These are phyloP conservation scores for Microtus pennsylvanicus DNA, from an alignment of 2,113 vertebrate species.

Conservation along the genomic window DNA sequence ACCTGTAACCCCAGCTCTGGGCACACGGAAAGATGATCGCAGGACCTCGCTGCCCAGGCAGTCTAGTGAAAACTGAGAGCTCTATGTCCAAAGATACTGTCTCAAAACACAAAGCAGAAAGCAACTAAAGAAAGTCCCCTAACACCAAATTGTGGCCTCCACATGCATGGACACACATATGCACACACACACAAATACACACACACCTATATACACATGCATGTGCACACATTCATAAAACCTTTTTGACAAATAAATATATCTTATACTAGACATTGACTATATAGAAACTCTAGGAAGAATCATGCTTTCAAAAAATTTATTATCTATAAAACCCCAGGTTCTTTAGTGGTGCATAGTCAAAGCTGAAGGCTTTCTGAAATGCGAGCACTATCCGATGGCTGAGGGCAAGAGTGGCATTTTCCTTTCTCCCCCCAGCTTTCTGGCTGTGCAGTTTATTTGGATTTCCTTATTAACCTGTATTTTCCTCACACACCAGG, in stretches of 20 bases:
- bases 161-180: not conserved
- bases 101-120: not conserved
- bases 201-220: not conserved
- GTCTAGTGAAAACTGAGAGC: not conserved
- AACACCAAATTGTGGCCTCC: too few relatives aligned
- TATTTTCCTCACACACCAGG: slow-evolving; percentile 6
- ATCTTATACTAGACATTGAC: not conserved
- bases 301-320: not conserved
- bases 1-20: too few relatives aligned
- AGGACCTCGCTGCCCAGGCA: too few relatives aligned
- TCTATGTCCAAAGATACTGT: not conserved
- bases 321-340: slow-evolving; percentile 5
- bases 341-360: not conserved
- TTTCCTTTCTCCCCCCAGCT: not conserved
- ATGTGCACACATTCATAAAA: too few relatives aligned
- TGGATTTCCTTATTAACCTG: slow-evolving; percentile 53
- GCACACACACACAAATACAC: not conserved
- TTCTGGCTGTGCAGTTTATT: slow-evolving; percentile 26
- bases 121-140: not conserved
- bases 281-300: not conserved
- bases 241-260: not conserved
- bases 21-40: not conserved
- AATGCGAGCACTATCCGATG: not conserved
- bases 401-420: not conserved
- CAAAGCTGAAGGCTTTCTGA: not conserved